A percentile compares a stretch with the other conserved stretches of the same genome.
phyloP scores from a whole-genome alignment of 1,140 invertebrate species.

The Helicoverpa zea region DNA sequence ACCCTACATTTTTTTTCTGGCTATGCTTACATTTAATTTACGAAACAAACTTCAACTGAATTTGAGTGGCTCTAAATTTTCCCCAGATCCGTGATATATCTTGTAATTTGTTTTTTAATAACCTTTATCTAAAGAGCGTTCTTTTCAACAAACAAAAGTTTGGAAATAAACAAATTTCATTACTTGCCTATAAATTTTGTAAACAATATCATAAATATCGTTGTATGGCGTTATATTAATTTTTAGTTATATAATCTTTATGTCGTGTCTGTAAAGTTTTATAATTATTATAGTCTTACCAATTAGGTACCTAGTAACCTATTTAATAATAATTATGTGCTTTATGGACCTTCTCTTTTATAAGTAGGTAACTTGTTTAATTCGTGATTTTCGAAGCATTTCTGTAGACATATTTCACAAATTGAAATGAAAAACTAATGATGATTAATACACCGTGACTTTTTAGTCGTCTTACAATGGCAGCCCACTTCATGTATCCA shows the following conservation, averaged over 20 bases:
- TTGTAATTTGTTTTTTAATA: conserved; percentile 46
- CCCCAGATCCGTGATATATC: conserved; percentile 39
- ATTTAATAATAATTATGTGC: too few relatives aligned
- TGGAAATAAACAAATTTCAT: conserved; percentile 41
- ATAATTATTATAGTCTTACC: too few relatives aligned
- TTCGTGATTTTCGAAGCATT: too few relatives aligned
- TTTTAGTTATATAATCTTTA: background rate
- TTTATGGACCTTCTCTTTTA: too few relatives aligned
- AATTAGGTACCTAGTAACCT: too few relatives aligned
- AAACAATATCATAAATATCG: conserved; percentile 27
- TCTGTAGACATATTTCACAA: too few relatives aligned
- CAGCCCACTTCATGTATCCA: too few relatives aligned
- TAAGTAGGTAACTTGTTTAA: too few relatives aligned
- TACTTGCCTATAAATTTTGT: conserved; percentile 4
- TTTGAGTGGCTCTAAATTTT: conserved; percentile 58
- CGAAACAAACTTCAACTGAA: conserved; percentile 63
- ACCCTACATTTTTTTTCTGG: background rate
- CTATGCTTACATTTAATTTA: conserved; percentile 76
- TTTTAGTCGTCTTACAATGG: too few relatives aligned
- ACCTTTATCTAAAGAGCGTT: conserved; percentile 7
- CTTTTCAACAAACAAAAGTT: conserved; percentile 44
- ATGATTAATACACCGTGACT: too few relatives aligned
- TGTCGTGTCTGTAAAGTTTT: background rate
- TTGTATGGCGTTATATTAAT: conserved; percentile 21
- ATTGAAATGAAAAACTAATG: too few relatives aligned